These are phyloP conservation scores for Eulemur coronatus DNA, from an alignment of 2,797 vertebrate species.

Conservation along the genomic window DNA sequence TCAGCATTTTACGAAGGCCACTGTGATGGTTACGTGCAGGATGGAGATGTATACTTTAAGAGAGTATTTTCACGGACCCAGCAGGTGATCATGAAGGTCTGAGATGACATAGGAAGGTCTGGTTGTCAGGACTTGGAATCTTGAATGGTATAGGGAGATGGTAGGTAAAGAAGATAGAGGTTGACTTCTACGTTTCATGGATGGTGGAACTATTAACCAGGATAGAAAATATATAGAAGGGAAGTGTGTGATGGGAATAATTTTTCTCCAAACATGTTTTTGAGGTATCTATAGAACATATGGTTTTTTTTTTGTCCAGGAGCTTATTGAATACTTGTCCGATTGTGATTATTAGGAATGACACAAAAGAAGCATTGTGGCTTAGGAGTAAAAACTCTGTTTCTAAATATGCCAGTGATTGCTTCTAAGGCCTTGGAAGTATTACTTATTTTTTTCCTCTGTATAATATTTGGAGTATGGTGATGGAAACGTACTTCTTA, in stretches of 20 bases:
- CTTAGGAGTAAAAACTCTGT: background rate
- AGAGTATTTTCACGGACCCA: background rate
- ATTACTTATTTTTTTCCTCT: background rate
- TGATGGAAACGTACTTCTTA: slow-evolving; percentile 14
- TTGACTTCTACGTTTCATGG: background rate
- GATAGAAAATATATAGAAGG: background rate
- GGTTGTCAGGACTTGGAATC: background rate
- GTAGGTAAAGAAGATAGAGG: background rate
- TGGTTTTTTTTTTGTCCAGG: background rate
- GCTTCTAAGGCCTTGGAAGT: background rate
- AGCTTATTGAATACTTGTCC: slow-evolving; percentile 11
- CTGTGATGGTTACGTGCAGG: background rate
- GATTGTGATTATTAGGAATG: slow-evolving; percentile 44
- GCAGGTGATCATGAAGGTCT: background rate
- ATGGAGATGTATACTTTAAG: background rate
- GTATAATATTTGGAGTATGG: background rate
- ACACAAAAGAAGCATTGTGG: background rate
- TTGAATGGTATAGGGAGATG: background rate
- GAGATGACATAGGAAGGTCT: background rate
- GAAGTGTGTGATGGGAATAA: background rate
- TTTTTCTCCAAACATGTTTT: background rate
- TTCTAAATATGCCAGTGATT: background rate
- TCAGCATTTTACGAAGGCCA: background rate
- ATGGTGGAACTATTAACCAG: background rate
- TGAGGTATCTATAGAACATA: background rate